phyloP scores from a whole-genome alignment of 1,140 invertebrate genomes.

The Idris sp. region DNA sequence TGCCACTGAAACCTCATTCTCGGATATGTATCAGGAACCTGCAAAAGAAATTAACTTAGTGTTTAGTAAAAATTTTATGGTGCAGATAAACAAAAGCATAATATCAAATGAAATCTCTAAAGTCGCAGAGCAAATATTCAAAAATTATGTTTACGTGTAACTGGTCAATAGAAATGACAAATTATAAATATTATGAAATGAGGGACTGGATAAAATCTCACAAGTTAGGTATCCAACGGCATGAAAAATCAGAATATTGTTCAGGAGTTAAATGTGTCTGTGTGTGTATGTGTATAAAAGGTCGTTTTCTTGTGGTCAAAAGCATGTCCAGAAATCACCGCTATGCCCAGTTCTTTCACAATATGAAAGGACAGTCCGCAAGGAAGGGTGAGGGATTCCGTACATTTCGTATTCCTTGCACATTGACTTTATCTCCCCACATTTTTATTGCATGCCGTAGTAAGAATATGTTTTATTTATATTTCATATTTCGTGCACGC shows the following conservation, averaged over 20 bases:
- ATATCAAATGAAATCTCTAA: slow-evolving; percentile 8
- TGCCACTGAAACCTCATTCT: neutral
- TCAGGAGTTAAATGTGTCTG: slow-evolving; percentile 61
- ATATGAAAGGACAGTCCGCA: slow-evolving; percentile 55
- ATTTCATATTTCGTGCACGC: slow-evolving; percentile 75
- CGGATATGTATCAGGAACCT: slow-evolving; percentile 12
- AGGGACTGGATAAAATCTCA: slow-evolving; percentile 25
- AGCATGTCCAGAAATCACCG: slow-evolving; percentile 65
- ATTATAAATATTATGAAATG: slow-evolving; percentile 66
- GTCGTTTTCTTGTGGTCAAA: slow-evolving; percentile 60
- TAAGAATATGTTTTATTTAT: slow-evolving; percentile 78
- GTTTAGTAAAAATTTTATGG: slow-evolving; percentile 22
- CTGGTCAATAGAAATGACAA: slow-evolving; percentile 61
- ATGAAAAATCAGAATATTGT: slow-evolving; percentile 70
- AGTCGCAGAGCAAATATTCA: slow-evolving; percentile 4
- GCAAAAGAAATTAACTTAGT: slow-evolving; percentile 32
- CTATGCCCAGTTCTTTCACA: slow-evolving; percentile 57
- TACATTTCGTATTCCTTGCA: slow-evolving; percentile 77
- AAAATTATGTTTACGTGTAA: slow-evolving; percentile 13
- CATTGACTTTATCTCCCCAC: slow-evolving; percentile 77
- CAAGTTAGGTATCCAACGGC: slow-evolving; percentile 58
- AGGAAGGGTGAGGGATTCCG: slow-evolving; percentile 58
- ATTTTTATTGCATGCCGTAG: slow-evolving; percentile 75
- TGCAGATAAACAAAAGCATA: slow-evolving; percentile 32
- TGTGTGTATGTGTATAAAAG: slow-evolving; percentile 55